phyloP scores from a whole-genome alignment of 2,888 invertebrate genomes.

The Heliconius cydno region DNA sequence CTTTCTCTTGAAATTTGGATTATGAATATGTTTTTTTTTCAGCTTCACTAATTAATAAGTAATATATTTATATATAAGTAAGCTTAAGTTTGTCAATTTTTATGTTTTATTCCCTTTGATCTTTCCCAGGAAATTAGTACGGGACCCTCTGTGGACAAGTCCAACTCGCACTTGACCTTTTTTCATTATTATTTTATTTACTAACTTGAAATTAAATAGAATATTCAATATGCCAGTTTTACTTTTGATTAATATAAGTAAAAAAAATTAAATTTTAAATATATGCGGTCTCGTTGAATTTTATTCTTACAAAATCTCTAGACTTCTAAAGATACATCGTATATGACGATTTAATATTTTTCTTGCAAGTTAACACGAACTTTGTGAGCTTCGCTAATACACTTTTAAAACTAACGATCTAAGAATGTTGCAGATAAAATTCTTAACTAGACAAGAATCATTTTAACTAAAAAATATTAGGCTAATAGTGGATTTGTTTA shows the following conservation, averaged over 20 bases:
- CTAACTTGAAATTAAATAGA: too few species aligned
- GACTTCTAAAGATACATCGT: neutral
- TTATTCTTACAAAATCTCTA: conserved; percentile 1
- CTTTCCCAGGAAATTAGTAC: too few species aligned
- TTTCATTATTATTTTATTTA: too few species aligned
- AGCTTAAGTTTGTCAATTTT: too few species aligned
- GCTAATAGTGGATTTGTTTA: neutral
- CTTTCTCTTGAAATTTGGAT: neutral
- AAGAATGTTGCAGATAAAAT: neutral
- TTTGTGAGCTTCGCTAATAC: conserved; percentile 2
- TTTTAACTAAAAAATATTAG: neutral
- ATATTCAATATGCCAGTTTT: too few species aligned
- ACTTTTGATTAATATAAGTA: neutral
- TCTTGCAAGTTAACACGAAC: neutral
- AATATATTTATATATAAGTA: too few species aligned
- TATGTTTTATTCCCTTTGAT: too few species aligned
- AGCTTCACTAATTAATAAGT: too few species aligned
- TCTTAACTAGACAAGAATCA: neutral
- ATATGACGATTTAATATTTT: conserved; percentile 5
- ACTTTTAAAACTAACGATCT: conserved; percentile 12
- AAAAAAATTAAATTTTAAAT: neutral
- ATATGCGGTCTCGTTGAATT: neutral
- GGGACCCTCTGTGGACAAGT: too few species aligned
- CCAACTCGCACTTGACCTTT: too few species aligned
- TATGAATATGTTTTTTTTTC: neutral